Evolutionary conservation across 2,888 invertebrate genomes (phyloP), one percentile per base, ranked within the genome.

Genomic region (Diarsia rubi): DNA sequence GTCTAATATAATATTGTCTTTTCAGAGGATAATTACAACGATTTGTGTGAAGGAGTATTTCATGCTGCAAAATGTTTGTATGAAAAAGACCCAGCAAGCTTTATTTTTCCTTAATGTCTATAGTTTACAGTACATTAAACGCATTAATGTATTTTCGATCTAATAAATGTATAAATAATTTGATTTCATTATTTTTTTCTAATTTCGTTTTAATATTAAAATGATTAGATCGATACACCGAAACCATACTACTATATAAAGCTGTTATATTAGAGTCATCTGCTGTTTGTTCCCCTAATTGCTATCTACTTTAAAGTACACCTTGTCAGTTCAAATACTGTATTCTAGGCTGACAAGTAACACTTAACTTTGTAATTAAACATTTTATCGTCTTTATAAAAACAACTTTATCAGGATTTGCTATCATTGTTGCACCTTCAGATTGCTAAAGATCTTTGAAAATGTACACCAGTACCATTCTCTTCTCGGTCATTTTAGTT

Each of bases 11-110:
- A 21, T 57, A 45, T 31, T 54, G 45, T 78, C 49, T 78, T 95
- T 95, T 83, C 94, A 96, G 96, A 95, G 88, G 91, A 92, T 31
- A 89, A 92, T n/a, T 95, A 94, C 80, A 87, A 88, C 24, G 94
- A 95, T 31, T 73, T 91, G 37, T 96, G 96, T 67, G 95, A 95
- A 82, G 92, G 91, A 12, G 91, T 94, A 44, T 96, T 93, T 83
- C 90, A 92, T 81, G 91, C 93, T 11, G 90, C 91, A 0, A 95
- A 94, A 86, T 96, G 96, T 86, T 87, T 95, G 73, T 96, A 95
- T 74, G 94, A 95, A 83, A 87, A 86, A 24, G 92, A 96, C 74
- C 95, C 96, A 8, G 57, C 90, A 0, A 93, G 90, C 75, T 95
- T 96, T 84, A 89, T 96, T 73, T 95, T 95, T 67, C 94, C 95